Evolutionary conservation across 2,888 invertebrate species (phyloP), one percentile per base, ranked within the genome.

Genomic region (Anoplius nigerrimus): DNA sequence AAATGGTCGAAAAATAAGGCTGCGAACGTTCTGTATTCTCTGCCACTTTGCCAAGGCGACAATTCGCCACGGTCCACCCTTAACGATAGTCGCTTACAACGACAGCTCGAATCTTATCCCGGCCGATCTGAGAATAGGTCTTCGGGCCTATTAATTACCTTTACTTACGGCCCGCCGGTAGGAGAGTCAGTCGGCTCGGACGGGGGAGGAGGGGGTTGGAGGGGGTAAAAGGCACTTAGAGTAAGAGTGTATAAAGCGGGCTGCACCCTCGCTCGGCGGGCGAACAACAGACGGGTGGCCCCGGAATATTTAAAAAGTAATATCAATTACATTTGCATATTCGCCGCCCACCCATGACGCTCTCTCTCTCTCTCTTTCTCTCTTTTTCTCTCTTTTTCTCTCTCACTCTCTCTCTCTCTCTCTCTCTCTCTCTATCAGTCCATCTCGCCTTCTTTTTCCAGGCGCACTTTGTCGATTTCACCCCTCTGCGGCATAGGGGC

Each of bases 301-400:
- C 79, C 78, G 84, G 88, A 88, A 88, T 88, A 88, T 88, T 88
- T 88, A 88, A 88, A 88, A 88, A 87, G 87, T 88, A 87, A 88
- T 87, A 87, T 87, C 86, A 87, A 87, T 87, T 87, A 87, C 86
- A 87, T 88, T 88, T 88, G 87, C 87, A 88, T 87, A 86, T 87
- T 82, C 84, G 82, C 86, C 82, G 81, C 76, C 81, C 81, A 78
- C 82, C 83, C 81, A 72, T 81, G 80, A 75, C 74, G 74, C 79
- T 66, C 75, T 63, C 63, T 70, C 66, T 66, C 66, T 65, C 72
- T 53, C 55, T 69, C 48, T 60, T 57, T 60, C 57, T 51, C 18
- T 56, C 62, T 34, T 48, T 27, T 55, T 16, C 43, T 66, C 34
- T 27, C 56, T 63, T 62, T 52, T 22, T 27, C 21, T 45, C 43